Conservation (phyloP, 2,113 vertebrate genomes). For the Pleuronectes platessa region DNA sequence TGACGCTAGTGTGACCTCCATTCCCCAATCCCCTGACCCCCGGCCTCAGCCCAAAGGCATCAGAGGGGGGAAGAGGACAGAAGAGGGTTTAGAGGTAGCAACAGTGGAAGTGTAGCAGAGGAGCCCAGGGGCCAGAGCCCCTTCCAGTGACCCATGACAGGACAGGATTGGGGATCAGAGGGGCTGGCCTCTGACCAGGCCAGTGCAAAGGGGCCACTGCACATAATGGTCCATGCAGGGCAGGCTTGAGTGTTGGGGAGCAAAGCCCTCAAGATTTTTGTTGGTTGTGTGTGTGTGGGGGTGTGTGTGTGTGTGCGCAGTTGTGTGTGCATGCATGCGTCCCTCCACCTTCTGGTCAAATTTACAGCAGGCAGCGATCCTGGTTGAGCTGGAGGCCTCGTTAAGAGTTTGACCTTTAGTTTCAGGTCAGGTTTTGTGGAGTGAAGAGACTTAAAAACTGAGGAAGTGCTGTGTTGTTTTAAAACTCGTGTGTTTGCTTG, state of each 20-base stretch:
- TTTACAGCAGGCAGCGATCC: slow-evolving; percentile 82
- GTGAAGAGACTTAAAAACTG: slow-evolving; percentile 72
- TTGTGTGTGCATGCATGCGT: neutral
- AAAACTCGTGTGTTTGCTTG: slow-evolving; percentile 77
- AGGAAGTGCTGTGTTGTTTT: slow-evolving; percentile 74
- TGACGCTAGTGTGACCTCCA: slow-evolving; percentile 87
- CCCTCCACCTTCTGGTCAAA: slow-evolving; percentile 58
- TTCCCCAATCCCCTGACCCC: slow-evolving; percentile 91
- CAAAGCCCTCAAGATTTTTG: slow-evolving; percentile 43
- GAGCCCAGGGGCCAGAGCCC: slow-evolving; percentile 85
- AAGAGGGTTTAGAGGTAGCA: slow-evolving; percentile 65
- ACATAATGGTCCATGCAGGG: slow-evolving; percentile 78
- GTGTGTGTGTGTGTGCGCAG: slow-evolving; percentile 4
- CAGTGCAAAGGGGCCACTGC: slow-evolving; percentile 74
- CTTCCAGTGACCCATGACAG: slow-evolving; percentile 92
- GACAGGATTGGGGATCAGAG: slow-evolving; percentile 89
- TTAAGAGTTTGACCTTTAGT: slow-evolving; percentile 76
- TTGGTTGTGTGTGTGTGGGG: slow-evolving; percentile 25
- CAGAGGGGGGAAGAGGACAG: slow-evolving; percentile 66
- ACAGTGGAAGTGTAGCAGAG: slow-evolving; percentile 77
- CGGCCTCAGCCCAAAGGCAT: slow-evolving; percentile 79
- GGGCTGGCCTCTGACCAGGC: slow-evolving; percentile 84
- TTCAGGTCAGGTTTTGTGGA: slow-evolving; percentile 74
- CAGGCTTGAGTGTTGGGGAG: slow-evolving; percentile 55
- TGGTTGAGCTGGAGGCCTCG: slow-evolving; percentile 71